A percentile compares a stretch with the other conserved stretches of the same genome.
Conservation (phyloP, 2,888 invertebrate genomes). For the Leptinotarsa juncta region DNA sequence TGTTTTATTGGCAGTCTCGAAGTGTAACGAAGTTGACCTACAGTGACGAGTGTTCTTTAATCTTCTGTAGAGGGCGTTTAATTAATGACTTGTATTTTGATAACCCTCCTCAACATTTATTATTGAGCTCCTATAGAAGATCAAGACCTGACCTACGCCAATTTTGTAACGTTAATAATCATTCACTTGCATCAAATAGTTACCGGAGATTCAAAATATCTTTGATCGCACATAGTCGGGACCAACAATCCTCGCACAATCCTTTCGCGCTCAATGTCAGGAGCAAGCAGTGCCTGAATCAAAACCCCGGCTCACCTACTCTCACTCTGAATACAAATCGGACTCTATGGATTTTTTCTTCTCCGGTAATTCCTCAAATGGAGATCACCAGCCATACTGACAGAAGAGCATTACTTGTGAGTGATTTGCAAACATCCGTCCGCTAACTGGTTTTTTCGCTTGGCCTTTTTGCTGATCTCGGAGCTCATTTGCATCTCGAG, state of each 20-base stretch:
- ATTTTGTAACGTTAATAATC: no score
- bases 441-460: constrained; percentile 24
- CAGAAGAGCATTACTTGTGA: constrained; percentile 40
- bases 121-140: no score
- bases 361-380: constrained; percentile 44
- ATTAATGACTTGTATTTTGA: no score
- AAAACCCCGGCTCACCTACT: constrained; percentile 6
- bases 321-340: constrained; percentile 14
- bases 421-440: constrained; percentile 47
- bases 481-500: constrained; percentile 19
- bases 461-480: constrained; percentile 26
- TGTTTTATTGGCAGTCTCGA: no score
- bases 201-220: no score
- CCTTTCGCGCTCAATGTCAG: not conserved
- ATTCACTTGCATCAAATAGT: no score
- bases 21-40: no score
- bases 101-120: no score
- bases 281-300: not conserved
- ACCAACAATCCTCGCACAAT: not conserved
- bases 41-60: no score
- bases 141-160: no score
- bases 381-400: constrained; percentile 40
- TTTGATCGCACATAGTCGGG: not conserved
- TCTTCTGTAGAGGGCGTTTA: no score
- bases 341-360: constrained; percentile 9